Base-by-base conservation (phyloP, 1,140 invertebrate species). In the Drosophila quadrilineata region DNA sequence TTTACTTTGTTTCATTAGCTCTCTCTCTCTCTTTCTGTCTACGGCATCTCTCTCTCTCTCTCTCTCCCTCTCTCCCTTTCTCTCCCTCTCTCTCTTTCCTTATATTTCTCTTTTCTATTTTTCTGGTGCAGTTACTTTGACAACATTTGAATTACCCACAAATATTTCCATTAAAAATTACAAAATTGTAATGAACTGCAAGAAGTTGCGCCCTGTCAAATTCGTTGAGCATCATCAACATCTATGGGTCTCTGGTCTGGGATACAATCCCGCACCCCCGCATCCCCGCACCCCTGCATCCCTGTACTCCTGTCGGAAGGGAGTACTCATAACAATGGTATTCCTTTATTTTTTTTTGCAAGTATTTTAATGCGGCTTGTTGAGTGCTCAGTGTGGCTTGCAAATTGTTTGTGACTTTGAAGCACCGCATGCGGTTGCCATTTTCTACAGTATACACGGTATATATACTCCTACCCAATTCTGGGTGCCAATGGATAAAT, bases 371-470 rank as follows among this genome's bases (percentile, higher is more conserved):
- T 76, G 72, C 74, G 71, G 71, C 67, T 71, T 76, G 71, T 76
- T 76, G 74, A 63, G 74, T 76, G 67, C 74, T 76, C 71, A 76
- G 46, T 56, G 62, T 71, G 57, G 71, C 74, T 67, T 76, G 62
- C 49, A 76, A 76, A 76, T 76, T 76, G 74, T 71, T 76, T 75
- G 71, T 75, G 74, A 76, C 74, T 76, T 63, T 76, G 62, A 75
- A 75, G 74, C 71, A 49, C 59, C 49, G 59, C 52, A 56, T 65
- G 60, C 59, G 43, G 48, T 45, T 50, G 65, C 54, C 40, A 54
- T 65, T 70, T 26, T 45, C 28, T 28, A 45, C 26, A 45, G n/a
- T n/a, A n/a, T n/a, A n/a, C n/a, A n/a, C n/a, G 36, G 3, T n/a
- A 17, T 14, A 17, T 40, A 17, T 17, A 40, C 14, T n/a, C n/a